phyloP scores from a whole-genome alignment of 2,888 invertebrate species.

The Siphonodentalium dalli region DNA sequence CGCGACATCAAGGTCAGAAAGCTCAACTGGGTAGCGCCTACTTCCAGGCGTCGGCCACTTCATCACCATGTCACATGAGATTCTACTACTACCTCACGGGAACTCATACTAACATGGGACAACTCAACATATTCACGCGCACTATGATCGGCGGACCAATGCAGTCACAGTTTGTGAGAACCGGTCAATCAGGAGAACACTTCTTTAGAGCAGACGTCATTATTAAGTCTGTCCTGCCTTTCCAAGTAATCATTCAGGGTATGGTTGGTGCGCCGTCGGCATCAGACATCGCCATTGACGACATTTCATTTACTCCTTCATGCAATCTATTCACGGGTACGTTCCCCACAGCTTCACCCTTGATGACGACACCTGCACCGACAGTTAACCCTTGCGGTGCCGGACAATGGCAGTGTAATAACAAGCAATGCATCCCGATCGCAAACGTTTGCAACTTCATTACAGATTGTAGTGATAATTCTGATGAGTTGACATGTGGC shows the following conservation, averaged over 20 bases:
- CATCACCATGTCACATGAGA: conserved; percentile 42
- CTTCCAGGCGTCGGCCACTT: conserved; percentile 26
- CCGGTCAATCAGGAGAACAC: conserved; percentile 41
- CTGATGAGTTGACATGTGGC: conserved; percentile 54
- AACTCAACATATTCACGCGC: conserved; percentile 48
- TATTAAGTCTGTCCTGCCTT: conserved; percentile 34
- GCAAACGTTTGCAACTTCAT: conserved; percentile 50
- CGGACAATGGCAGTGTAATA: conserved; percentile 40
- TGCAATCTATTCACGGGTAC: conserved; percentile 40
- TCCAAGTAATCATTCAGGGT: conserved; percentile 55
- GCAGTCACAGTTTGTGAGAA: conserved; percentile 27
- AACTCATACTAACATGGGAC: conserved; percentile 40
- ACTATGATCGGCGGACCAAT: conserved; percentile 43
- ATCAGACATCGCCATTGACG: conserved; percentile 59
- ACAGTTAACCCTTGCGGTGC: conserved; percentile 43
- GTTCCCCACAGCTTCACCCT: conserved; percentile 33
- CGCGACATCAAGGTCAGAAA: conserved; percentile 40
- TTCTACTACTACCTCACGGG: conserved; percentile 60
- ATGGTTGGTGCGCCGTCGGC: conserved; percentile 40
- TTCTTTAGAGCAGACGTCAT: conserved; percentile 43
- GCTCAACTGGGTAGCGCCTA: conserved; percentile 57
- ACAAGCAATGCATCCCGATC: conserved; percentile 42
- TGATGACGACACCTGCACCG: conserved; percentile 21
- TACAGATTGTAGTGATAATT: conserved; percentile 43
- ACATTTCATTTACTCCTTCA: conserved; percentile 48